A percentile compares a stretch with the other conserved stretches of the same genome.
Conservation (phyloP, 2,113 vertebrate species). For the Nothoprocta pentlandii region DNA sequence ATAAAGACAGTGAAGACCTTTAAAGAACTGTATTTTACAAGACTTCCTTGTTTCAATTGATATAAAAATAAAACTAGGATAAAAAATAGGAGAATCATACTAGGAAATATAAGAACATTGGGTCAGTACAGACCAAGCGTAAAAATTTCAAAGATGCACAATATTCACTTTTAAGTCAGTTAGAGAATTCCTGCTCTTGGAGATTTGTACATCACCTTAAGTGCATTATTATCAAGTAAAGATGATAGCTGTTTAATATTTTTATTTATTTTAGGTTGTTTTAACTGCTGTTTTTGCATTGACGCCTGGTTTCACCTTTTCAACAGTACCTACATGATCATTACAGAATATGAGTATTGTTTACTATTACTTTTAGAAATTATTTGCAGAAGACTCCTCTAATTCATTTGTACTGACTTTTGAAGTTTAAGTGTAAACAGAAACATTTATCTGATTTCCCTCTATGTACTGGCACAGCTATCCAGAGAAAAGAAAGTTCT, state of each 20-base stretch:
- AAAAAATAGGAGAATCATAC: not conserved
- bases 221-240: not conserved
- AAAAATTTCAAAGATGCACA: not conserved
- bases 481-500: not conserved
- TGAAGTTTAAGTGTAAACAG: not conserved
- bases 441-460: not conserved
- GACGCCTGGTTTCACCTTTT: rapidly evolving
- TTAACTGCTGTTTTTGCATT: not conserved
- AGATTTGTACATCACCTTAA: not conserved
- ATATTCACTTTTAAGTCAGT: rapidly evolving
- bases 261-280: not conserved
- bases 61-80: not conserved
- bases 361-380: not conserved
- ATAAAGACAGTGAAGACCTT: not conserved
- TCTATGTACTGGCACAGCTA: not conserved
- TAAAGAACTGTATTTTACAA: not conserved
- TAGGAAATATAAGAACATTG: too few species aligned
- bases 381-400: not conserved
- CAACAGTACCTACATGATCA: not conserved
- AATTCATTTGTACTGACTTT: not conserved
- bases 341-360: not conserved
- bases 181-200: not conserved
- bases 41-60: not conserved
- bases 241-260: not conserved
- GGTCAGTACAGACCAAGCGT: rapidly evolving